Evolutionary conservation across 2,888 invertebrate species (phyloP).

Genomic region (Heliconius cydno): DNA sequence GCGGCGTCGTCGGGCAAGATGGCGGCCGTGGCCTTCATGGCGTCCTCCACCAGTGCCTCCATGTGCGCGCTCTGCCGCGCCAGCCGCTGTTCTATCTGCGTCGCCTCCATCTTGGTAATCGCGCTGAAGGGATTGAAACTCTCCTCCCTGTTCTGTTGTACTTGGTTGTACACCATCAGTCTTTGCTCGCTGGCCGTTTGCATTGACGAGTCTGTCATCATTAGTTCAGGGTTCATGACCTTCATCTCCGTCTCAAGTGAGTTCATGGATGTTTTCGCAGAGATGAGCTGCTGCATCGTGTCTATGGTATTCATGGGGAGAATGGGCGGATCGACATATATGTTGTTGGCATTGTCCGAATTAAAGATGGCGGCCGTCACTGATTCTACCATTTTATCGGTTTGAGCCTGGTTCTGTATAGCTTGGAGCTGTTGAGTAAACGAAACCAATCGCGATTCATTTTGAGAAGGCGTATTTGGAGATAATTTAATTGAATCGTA

Average conservation of each 20-base stretch:
- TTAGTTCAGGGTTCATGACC: conserved; percentile 63
- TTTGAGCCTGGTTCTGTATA: conserved; percentile 78
- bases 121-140: conserved; percentile 70
- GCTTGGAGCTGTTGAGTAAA: conserved; percentile 79
- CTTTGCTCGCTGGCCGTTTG: conserved; percentile 57
- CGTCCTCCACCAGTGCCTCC: conserved; percentile 78
- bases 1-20: conserved; percentile 74
- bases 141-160: conserved; percentile 55
- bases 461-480: conserved; percentile 66
- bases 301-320: conserved; percentile 58
- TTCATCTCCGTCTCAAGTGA: conserved; percentile 66
- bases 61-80: conserved; percentile 76
- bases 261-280: conserved; percentile 60
- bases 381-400: conserved; percentile 81
- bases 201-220: conserved; percentile 63
- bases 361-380: conserved; percentile 81
- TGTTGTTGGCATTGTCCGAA: conserved; percentile 66
- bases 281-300: conserved; percentile 68
- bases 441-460: conserved; percentile 69
- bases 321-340: conserved; percentile 63
- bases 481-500: conserved; percentile 83
- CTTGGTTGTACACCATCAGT: conserved; percentile 63
- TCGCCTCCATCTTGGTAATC: conserved; percentile 70
- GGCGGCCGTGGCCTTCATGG: conserved; percentile 75
- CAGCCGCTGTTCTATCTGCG: conserved; percentile 68